Base-by-base conservation (phyloP, 1,140 invertebrate species). In the Megalopta genalis region DNA sequence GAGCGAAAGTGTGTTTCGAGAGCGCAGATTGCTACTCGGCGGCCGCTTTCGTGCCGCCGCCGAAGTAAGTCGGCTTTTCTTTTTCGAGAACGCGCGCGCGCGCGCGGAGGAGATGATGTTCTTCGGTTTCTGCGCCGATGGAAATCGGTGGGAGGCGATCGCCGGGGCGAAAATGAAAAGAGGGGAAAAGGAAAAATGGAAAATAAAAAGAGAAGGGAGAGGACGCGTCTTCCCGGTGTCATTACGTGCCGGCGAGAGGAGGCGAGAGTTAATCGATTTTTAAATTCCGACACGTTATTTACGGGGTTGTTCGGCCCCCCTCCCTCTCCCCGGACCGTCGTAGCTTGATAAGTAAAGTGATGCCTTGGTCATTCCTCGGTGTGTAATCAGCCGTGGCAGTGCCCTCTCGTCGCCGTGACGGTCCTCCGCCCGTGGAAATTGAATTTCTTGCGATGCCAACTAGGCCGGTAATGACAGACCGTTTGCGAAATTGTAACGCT, bases 311-410 rank as follows among this genome's bases (percentile, higher is more conserved):
- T 32, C 25, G 8, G 57, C 4, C n/a, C n/a, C n/a, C n/a, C n/a
- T n/a, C n/a, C n/a, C n/a, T 8, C 7, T 46, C 57, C 37, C 57
- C 6, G 32, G 37, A 67, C 39, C 25, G 39, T 25, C 9, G 49
- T n/a, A 18, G 42, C 37, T 70, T 25, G 16, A 42, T 7, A 23
- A 49, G n/a, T 23, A 27, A 77, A 62, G 66, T 59, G 49, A 57
- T 76, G 18, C 21, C 49, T 74, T 37, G 12, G 12, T 49, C 9
- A 14, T 25, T 23, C 21, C 54, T 66, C 52, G 52, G 42, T 23
- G 67, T 77, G 57, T 70, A 70, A 77, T 77, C 75, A 63, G 57
- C 75, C 16, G 49, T 54, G 49, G 49, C 23, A 67, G 25, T 62
- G 10, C 25, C 14, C 65, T 32, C 32, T 32, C n/a, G n/a, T n/a